Evolutionary conservation across 2,888 invertebrate genomes (phyloP).

Genomic region (Cylindroiulus punctatus): DNA sequence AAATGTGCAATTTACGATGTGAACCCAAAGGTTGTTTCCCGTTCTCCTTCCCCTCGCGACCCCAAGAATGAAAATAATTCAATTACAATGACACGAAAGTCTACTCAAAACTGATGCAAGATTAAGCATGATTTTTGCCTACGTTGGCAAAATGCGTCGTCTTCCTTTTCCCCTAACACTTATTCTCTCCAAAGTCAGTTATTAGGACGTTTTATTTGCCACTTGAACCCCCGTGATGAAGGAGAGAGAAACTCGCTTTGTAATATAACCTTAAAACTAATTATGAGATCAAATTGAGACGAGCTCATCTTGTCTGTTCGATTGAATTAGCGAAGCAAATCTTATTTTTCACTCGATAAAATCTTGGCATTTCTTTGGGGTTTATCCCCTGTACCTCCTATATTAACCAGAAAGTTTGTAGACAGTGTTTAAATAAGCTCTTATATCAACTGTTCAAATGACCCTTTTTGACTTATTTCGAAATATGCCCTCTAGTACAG

Average conservation of each 20-base stretch:
- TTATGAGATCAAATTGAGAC: slow-evolving; percentile 15
- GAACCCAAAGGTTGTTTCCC: background rate
- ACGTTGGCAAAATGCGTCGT: background rate
- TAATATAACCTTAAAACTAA: slow-evolving; percentile 2
- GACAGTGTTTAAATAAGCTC: no score
- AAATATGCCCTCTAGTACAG: no score
- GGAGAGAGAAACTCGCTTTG: background rate
- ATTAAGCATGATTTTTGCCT: slow-evolving; percentile 13
- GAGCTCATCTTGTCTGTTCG: background rate
- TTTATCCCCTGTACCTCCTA: no score
- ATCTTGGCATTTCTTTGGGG: no score
- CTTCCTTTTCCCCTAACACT: background rate
- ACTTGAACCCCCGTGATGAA: background rate
- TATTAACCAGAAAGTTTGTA: no score
- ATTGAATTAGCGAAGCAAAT: background rate
- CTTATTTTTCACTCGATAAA: background rate
- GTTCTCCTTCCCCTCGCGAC: background rate
- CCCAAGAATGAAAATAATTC: background rate
- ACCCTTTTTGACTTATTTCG: no score
- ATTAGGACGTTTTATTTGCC: background rate
- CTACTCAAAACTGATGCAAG: slow-evolving; percentile 8
- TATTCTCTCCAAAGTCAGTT: background rate
- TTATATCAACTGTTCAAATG: no score
- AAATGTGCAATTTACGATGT: slow-evolving; percentile 1
- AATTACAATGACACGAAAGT: slow-evolving; percentile 36